A percentile compares a stretch with the other conserved stretches of the same genome.
Conservation (phyloP, 2,888 invertebrate species). For the Lycocerus yunnanus region DNA sequence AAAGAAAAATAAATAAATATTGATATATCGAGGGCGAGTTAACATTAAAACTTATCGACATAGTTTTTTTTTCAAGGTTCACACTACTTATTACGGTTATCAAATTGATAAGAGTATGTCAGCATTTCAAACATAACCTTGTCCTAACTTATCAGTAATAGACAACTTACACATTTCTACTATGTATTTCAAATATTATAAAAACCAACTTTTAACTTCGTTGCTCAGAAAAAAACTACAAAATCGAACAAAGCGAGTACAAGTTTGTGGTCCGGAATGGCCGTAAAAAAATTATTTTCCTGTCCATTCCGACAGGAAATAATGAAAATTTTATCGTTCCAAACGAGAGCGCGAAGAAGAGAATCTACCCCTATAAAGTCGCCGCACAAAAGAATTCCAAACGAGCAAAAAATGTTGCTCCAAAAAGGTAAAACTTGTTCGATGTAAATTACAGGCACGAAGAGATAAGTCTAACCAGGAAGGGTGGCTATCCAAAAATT, state of each 20-base stretch:
- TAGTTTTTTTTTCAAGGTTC: not conserved
- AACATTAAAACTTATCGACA: not conserved
- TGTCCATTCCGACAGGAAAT: not conserved
- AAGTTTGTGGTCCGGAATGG: too few species aligned
- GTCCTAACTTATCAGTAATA: not conserved
- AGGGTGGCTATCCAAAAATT: not conserved
- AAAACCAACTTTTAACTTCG: not conserved
- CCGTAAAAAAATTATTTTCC: not conserved
- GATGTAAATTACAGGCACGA: not conserved
- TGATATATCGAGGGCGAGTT: not conserved
- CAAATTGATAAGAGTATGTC: not conserved
- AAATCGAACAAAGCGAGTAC: not conserved
- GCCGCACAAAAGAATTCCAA: not conserved
- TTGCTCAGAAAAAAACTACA: not conserved
- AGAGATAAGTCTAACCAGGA: not conserved
- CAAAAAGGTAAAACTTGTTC: not conserved
- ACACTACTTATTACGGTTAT: conserved; percentile 1
- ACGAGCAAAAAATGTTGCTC: not conserved
- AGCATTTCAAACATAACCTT: not conserved
- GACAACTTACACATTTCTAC: not conserved
- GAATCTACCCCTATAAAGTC: not conserved
- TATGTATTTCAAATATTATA: not conserved
- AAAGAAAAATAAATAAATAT: not conserved
- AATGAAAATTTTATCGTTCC: not conserved
- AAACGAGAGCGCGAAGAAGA: not conserved